Evolutionary conservation across 2,888 invertebrate species (phyloP).

Genomic region (Sesia apiformis): DNA sequence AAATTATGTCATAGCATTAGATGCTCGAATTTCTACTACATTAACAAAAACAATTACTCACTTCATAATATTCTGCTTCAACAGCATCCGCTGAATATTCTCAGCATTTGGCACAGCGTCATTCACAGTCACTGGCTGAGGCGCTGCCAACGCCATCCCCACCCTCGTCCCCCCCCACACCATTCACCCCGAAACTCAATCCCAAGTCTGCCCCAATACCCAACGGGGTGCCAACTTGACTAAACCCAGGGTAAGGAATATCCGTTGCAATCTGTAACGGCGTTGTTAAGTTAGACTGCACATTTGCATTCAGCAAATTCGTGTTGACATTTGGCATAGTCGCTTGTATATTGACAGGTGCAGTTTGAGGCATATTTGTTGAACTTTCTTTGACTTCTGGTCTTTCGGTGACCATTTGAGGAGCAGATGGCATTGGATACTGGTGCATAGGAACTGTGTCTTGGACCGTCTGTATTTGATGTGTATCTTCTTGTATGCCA

Average conservation of each 20-base stretch:
- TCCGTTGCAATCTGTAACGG: slow-evolving; percentile 62
- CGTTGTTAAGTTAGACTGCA: slow-evolving; percentile 46
- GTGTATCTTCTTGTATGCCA: slow-evolving; percentile 31
- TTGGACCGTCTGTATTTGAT: slow-evolving; percentile 9
- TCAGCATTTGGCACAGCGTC: slow-evolving; percentile 49
- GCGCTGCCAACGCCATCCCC: slow-evolving; percentile 24
- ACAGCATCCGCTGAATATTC: slow-evolving; percentile 64
- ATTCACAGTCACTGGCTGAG: slow-evolving; percentile 25
- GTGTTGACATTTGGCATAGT: background rate
- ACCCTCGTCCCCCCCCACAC: slow-evolving; percentile 20
- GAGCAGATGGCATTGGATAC: slow-evolving; percentile 37
- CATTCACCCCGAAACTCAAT: slow-evolving; percentile 10
- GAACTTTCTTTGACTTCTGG: slow-evolving; percentile 8
- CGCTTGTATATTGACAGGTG: slow-evolving; percentile 11
- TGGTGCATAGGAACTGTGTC: slow-evolving; percentile 46
- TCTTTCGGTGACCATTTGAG: slow-evolving; percentile 19
- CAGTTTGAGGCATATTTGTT: slow-evolving; percentile 4
- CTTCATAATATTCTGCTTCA: slow-evolving; percentile 70
- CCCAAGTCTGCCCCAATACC: slow-evolving; percentile 40
- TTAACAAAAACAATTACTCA: too few species aligned
- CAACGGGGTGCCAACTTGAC: slow-evolving; percentile 52
- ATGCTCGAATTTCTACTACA: too few species aligned
- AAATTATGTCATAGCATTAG: too few species aligned
- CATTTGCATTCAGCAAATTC: slow-evolving; percentile 23
- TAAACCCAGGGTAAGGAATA: slow-evolving; percentile 42